phyloP scores from a whole-genome alignment of 1,140 invertebrate species.

The Teleopsis dalmanni region DNA sequence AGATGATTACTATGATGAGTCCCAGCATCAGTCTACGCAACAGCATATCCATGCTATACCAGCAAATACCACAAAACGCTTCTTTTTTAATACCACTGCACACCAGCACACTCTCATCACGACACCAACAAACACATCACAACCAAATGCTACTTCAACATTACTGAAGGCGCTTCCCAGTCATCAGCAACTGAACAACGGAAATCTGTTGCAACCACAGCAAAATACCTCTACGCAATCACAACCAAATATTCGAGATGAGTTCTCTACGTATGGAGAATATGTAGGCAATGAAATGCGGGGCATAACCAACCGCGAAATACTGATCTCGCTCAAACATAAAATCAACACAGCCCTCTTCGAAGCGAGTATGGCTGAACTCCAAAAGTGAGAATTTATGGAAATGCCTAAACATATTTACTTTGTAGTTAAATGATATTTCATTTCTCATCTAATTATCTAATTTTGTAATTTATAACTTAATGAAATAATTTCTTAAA shows the following conservation, averaged over 20 bases:
- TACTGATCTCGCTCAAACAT: constrained; percentile 37
- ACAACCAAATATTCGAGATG: constrained; percentile 22
- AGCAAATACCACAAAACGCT: constrained; percentile 19
- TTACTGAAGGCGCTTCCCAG: constrained; percentile 2
- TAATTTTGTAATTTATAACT: too few relatives aligned
- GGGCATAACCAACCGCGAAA: constrained; percentile 29
- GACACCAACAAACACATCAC: constrained; percentile 21
- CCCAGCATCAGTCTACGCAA: constrained; percentile 8
- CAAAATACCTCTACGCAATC: constrained; percentile 15
- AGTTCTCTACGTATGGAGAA: constrained; percentile 36
- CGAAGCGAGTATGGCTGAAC: constrained; percentile 39
- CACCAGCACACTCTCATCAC: constrained; percentile 14
- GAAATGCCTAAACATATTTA: too few relatives aligned
- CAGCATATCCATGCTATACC: neutral
- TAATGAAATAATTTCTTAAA: too few relatives aligned
- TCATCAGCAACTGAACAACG: neutral
- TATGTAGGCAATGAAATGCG: constrained; percentile 42
- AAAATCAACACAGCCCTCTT: constrained; percentile 43
- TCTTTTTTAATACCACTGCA: constrained; percentile 25
- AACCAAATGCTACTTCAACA: neutral
- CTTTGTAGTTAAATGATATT: too few relatives aligned
- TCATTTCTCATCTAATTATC: too few relatives aligned
- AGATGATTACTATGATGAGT: constrained; percentile 25
- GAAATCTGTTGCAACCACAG: neutral
- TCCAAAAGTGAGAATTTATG: constrained; percentile 31